These are phyloP conservation scores for Melolontha melolontha DNA, from an alignment of 2,888 invertebrate genomes.

Conservation along the genomic window DNA sequence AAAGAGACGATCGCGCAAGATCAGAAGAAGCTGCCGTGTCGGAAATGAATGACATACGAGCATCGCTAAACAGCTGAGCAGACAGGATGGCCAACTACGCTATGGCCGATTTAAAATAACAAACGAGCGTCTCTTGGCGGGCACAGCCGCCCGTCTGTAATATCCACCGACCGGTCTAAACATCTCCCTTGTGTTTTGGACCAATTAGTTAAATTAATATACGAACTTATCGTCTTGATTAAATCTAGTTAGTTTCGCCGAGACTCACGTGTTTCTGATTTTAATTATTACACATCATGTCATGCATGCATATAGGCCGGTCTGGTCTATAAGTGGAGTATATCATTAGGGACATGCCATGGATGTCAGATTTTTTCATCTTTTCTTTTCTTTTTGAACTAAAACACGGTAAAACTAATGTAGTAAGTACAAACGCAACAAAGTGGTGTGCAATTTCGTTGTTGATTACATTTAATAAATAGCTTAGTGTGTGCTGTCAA, in stretches of 20 bases:
- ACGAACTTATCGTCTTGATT: conserved; percentile 59
- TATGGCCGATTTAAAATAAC: conserved; percentile 67
- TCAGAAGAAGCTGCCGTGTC: conserved; percentile 53
- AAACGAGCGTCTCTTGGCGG: conserved; percentile 65
- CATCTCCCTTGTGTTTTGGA: conserved; percentile 61
- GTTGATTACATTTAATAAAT: conserved; percentile 34
- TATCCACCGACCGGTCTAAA: conserved; percentile 39
- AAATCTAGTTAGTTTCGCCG: conserved; percentile 48
- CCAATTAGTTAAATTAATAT: conserved; percentile 67
- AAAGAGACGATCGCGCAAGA: conserved; percentile 21
- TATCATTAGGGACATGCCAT: conserved; percentile 4
- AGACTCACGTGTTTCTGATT: conserved; percentile 39
- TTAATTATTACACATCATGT: conserved; percentile 37
- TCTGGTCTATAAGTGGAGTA: no score
- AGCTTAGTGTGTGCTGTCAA: conserved; percentile 9
- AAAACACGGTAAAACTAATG: no score
- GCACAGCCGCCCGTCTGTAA: conserved; percentile 60
- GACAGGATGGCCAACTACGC: conserved; percentile 64
- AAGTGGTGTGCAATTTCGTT: conserved; percentile 14
- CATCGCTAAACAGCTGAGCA: conserved; percentile 67
- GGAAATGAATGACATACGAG: conserved; percentile 68
- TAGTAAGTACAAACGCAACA: neutral
- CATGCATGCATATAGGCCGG: neutral
- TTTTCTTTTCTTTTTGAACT: no score
- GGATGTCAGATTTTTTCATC: conserved; percentile 3